A percentile compares a stretch with the other conserved stretches of the same genome.
phyloP scores from a whole-genome alignment of 2,797 vertebrate genomes.

The Dryobates pubescens region DNA sequence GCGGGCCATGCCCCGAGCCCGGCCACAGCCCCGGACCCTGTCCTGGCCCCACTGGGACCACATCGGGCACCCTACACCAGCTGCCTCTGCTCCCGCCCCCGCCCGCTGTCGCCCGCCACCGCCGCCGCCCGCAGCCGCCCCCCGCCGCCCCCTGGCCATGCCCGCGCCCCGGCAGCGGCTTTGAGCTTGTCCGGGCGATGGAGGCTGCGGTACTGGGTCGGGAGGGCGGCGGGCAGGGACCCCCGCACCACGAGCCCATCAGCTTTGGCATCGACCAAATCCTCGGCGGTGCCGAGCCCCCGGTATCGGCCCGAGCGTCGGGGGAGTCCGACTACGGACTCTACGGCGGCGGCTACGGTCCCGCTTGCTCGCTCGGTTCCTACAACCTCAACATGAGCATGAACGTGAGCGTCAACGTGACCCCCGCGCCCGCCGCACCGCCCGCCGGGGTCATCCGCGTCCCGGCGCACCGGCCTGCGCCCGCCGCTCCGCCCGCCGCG shows the following conservation, averaged over 20 bases:
- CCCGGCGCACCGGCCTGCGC: constrained; percentile 84
- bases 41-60: constrained; percentile 33
- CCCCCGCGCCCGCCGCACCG: constrained; percentile 71
- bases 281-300: constrained; percentile 88
- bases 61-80: not conserved
- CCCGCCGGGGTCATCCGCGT: constrained; percentile 86
- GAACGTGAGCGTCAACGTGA: constrained; percentile 48
- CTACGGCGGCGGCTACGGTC: constrained; percentile 83
- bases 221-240: constrained; percentile 73
- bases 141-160: constrained; percentile 67
- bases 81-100: constrained; percentile 18
- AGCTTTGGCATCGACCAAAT: constrained; percentile 97
- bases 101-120: not conserved
- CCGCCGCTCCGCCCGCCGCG: constrained; percentile 65
- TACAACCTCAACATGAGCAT: constrained; percentile 64
- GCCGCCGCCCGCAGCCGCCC: no score
- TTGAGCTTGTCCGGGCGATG: constrained; percentile 69
- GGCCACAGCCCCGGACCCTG: not conserved
- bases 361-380: constrained; percentile 86
- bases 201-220: constrained; percentile 83
- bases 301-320: constrained; percentile 79
- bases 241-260: constrained; percentile 86
- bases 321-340: constrained; percentile 78
- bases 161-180: constrained; percentile 36
- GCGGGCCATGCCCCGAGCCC: constrained; percentile 45